Evolutionary conservation across 2,113 vertebrate genomes (phyloP).

Genomic region (Solenodon paradoxus): DNA sequence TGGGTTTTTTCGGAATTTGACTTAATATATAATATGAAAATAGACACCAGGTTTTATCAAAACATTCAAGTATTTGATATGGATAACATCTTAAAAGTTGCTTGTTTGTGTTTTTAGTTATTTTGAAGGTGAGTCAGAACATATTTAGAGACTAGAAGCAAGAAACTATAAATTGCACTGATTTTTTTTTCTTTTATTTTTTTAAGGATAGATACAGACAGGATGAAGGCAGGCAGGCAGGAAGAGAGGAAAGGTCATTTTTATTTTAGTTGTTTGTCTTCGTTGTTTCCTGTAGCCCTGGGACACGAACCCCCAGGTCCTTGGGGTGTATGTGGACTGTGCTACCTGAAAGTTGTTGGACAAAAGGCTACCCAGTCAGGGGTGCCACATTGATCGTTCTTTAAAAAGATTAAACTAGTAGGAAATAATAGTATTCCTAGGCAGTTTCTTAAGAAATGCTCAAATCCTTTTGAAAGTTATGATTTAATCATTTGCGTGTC

Average conservation of each 20-base stretch:
- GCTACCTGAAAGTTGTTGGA: too few species aligned
- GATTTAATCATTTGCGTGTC: neutral
- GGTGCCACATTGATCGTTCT: too few species aligned
- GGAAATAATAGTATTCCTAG: constrained; percentile 19
- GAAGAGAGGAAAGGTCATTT: too few species aligned
- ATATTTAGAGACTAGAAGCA: neutral
- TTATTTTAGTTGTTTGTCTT: too few species aligned
- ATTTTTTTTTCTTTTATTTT: too few species aligned
- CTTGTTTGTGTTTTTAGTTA: neutral
- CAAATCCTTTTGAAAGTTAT: neutral
- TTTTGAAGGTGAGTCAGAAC: neutral
- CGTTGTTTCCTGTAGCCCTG: too few species aligned
- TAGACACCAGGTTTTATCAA: neutral
- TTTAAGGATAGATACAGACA: too few species aligned
- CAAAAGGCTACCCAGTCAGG: too few species aligned
- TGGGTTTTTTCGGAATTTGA: constrained; percentile 14
- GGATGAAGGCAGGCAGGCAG: too few species aligned
- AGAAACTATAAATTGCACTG: neutral
- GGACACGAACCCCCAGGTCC: too few species aligned
- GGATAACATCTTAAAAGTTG: neutral
- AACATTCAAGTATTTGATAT: neutral
- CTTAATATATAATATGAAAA: neutral
- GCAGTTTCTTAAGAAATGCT: neutral
- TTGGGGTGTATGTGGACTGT: too few species aligned
- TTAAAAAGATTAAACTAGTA: neutral